A percentile compares a stretch with the other conserved stretches of the same genome.
Conservation (phyloP, 2,797 vertebrate genomes). For the Ctenochaetus hawaiiensis region DNA sequence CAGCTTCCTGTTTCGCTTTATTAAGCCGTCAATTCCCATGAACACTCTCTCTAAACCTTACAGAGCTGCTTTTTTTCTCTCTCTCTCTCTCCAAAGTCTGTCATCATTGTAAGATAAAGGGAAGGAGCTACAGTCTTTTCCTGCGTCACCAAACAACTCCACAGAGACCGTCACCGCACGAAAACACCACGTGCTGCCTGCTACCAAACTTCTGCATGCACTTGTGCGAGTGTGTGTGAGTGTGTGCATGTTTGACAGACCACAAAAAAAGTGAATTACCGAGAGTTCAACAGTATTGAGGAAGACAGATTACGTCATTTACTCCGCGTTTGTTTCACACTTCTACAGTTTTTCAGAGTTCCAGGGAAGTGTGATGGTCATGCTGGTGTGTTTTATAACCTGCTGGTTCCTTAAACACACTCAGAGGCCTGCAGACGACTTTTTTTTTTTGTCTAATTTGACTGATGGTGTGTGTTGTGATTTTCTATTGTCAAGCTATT, state of each 20-base stretch:
- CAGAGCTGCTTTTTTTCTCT: neutral
- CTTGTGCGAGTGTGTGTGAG: neutral
- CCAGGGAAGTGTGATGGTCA: neutral
- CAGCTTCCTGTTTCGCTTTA: slow-evolving; percentile 52
- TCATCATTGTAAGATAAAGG: slow-evolving; percentile 39
- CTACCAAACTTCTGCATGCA: slow-evolving; percentile 43
- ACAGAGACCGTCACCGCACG: slow-evolving; percentile 48
- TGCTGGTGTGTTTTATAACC: neutral
- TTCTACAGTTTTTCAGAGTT: neutral
- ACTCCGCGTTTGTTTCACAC: neutral
- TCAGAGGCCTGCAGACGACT: neutral
- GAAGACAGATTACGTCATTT: neutral
- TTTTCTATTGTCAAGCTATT: too few species aligned
- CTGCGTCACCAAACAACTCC: slow-evolving; percentile 51
- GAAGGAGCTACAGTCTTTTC: slow-evolving; percentile 37
- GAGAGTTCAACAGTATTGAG: neutral
- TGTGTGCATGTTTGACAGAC: slow-evolving; percentile 15
- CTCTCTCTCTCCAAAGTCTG: slow-evolving; percentile 10
- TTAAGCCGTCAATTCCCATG: slow-evolving; percentile 47
- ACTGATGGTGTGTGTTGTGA: too few species aligned
- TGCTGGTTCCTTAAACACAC: neutral
- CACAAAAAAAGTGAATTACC: slow-evolving; percentile 15
- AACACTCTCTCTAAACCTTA: slow-evolving; percentile 25
- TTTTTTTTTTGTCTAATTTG: neutral
- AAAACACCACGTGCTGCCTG: slow-evolving; percentile 49